Base-by-base conservation (phyloP, 2,797 vertebrate genomes). In the Acrossocheilus fasciatus region DNA sequence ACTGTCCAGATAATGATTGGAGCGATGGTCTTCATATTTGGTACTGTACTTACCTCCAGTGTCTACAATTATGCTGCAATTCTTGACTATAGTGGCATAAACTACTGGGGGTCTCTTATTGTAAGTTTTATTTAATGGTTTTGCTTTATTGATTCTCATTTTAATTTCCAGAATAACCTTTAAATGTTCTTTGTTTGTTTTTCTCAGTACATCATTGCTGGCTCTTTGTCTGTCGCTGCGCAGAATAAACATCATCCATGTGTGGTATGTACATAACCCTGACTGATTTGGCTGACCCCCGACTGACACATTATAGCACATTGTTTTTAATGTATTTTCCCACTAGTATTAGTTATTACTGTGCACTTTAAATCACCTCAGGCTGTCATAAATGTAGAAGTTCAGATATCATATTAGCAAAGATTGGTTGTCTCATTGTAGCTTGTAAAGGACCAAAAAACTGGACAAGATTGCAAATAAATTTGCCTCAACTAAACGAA, bases 1-100 rank as follows among this genome's bases (percentile, higher is more conserved):
- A 78, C 34, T 66, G 45, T 84, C 45, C 83, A 84, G 73, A 77
- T 84, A 41, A 41, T 78, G 62, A 84, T 20, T 30, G 83, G 74
- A 68, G 59, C 20, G 45, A 18, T 78, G 30, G 26, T 77, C 20
- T 69, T 84, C 45, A 18, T 84, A 20, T 43, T 84, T 30, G 74
- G 73, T 26, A 18, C 78, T 78, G 9, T 41, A 41, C 43, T 84
- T 9, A 68, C 73, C 17, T 4, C 30, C 6, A 12, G 0, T 68
- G 30, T 4, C 9, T 41, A 62, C 54, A 36, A 9, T 43, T 34
- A 34, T 12, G 0, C 0, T 23, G 10, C n/a, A 9, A 73, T 83
- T 14, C n/a, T 26, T 15, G 6, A 10, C n/a, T 10, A 10, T 3
- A 75, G 10, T 47, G 70, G 82, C 82, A 47, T 83, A 23, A 74